These are phyloP conservation scores for Melitaea athalia DNA, from an alignment of 2,888 invertebrate genomes.

Conservation along the genomic window DNA sequence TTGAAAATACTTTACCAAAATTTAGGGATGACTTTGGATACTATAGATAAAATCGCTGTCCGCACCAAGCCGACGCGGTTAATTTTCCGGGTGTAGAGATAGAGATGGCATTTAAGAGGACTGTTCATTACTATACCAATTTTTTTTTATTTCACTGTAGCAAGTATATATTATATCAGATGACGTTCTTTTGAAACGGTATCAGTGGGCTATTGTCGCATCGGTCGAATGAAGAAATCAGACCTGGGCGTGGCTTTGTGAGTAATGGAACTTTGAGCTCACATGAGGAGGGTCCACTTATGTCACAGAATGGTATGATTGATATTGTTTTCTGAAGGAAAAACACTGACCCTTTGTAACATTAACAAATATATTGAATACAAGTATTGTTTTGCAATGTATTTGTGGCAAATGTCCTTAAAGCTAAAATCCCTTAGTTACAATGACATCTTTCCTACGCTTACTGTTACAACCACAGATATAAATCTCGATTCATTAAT, in stretches of 20 bases:
- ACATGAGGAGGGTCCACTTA: slow-evolving; percentile 80
- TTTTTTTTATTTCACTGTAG: slow-evolving; percentile 21
- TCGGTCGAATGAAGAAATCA: slow-evolving; percentile 66
- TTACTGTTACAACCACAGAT: slow-evolving; percentile 1
- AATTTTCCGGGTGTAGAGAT: slow-evolving; percentile 42
- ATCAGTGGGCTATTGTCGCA: slow-evolving; percentile 52
- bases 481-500: not conserved
- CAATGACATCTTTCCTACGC: not conserved
- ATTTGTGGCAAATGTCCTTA: slow-evolving; percentile 19
- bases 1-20: slow-evolving; percentile 23
- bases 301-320: slow-evolving; percentile 79
- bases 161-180: slow-evolving; percentile 19
- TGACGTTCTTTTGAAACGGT: slow-evolving; percentile 39
- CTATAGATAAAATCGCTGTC: slow-evolving; percentile 27
- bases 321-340: slow-evolving; percentile 72
- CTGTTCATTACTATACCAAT: slow-evolving; percentile 38
- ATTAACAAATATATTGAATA: slow-evolving; percentile 41
- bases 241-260: slow-evolving; percentile 72
- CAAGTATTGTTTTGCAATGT: slow-evolving; percentile 30
- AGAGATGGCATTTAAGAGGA: slow-evolving; percentile 34
- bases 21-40: slow-evolving; percentile 26
- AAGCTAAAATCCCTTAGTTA: slow-evolving; percentile 22
- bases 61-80: slow-evolving; percentile 35
- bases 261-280: slow-evolving; percentile 79
- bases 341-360: slow-evolving; percentile 69